Percentiles rank a stretch among this genome's conserved stretches.
phyloP scores from a whole-genome alignment of 2,888 invertebrate species.

The Seira musarum region DNA sequence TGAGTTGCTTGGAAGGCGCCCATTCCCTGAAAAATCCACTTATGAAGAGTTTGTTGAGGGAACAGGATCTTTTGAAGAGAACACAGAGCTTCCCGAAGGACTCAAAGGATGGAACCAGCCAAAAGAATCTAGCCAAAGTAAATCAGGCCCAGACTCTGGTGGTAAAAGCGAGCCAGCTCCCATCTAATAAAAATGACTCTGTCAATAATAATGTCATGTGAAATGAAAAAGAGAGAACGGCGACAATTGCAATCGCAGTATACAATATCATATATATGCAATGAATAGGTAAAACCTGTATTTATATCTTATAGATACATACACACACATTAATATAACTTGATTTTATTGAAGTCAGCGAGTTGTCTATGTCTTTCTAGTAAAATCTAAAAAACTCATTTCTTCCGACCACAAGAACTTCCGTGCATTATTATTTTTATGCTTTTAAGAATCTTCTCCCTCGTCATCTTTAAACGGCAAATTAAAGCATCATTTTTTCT shows the following conservation, averaged over 20 bases:
- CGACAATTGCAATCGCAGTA: conserved; percentile 12
- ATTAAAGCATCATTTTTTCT: too few species aligned
- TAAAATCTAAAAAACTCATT: neutral
- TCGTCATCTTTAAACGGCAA: too few species aligned
- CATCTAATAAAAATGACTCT: conserved; percentile 49
- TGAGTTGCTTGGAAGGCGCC: conserved; percentile 92
- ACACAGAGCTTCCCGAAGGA: conserved; percentile 94
- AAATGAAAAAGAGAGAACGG: conserved; percentile 20
- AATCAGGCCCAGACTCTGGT: conserved; percentile 55
- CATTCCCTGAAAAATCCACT: conserved; percentile 98
- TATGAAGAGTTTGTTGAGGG: conserved; percentile 99
- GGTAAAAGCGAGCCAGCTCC: conserved; percentile 60
- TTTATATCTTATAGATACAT: neutral
- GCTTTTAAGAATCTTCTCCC: too few species aligned
- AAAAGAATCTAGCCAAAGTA: conserved; percentile 59
- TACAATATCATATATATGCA: neutral
- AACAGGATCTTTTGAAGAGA: conserved; percentile 97
- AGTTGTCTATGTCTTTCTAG: conserved; percentile 34
- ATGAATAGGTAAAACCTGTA: neutral
- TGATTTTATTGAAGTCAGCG: conserved; percentile 21
- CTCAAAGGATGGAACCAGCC: conserved; percentile 90
- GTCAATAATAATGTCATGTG: conserved; percentile 44
- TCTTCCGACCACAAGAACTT: too few species aligned
- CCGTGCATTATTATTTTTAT: too few species aligned
- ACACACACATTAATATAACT: conserved; percentile 7